These are phyloP conservation scores for Mus musculus DNA, from an alignment of 2,113 vertebrate genomes.

Conservation along the genomic window DNA sequence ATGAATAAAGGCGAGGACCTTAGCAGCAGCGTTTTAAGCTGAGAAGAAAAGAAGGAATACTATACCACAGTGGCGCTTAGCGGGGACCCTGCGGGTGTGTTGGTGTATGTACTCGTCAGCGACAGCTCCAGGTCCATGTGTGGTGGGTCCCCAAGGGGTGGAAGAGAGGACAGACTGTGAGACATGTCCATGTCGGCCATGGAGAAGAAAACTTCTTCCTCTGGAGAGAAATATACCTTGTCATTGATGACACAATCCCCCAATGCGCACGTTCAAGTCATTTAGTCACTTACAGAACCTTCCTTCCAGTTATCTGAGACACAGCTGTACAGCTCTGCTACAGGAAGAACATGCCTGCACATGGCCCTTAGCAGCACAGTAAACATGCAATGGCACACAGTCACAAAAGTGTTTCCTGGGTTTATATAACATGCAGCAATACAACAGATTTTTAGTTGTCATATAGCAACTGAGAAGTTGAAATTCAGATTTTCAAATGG, in stretches of 20 bases:
- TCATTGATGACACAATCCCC: constrained; percentile 43
- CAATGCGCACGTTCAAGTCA: background rate
- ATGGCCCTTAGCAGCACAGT: background rate
- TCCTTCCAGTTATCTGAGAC: background rate
- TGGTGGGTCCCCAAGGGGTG: constrained; percentile 97
- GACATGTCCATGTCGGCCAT: constrained; percentile 99
- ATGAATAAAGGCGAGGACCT: constrained; percentile 32
- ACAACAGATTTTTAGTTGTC: background rate
- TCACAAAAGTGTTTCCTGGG: background rate
- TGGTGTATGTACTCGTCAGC: constrained; percentile 94
- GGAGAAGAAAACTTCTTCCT: constrained; percentile 99
- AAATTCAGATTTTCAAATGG: constrained; percentile 52
- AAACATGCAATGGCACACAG: constrained; percentile 7
- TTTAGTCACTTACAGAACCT: background rate
- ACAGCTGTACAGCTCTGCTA: background rate
- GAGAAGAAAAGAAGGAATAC: constrained; percentile 62
- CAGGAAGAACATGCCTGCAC: background rate
- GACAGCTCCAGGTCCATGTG: constrained; percentile 97
- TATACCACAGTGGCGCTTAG: constrained; percentile 91
- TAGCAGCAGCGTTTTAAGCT: background rate
- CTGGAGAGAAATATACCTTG: constrained; percentile 73
- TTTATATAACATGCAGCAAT: background rate
- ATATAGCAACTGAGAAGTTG: constrained; percentile 12
- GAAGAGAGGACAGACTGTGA: constrained; percentile 96
- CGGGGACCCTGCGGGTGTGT: constrained; percentile 94